phyloP scores from a whole-genome alignment of 2,113 vertebrate genomes.

The Motacilla tschutschensis region DNA sequence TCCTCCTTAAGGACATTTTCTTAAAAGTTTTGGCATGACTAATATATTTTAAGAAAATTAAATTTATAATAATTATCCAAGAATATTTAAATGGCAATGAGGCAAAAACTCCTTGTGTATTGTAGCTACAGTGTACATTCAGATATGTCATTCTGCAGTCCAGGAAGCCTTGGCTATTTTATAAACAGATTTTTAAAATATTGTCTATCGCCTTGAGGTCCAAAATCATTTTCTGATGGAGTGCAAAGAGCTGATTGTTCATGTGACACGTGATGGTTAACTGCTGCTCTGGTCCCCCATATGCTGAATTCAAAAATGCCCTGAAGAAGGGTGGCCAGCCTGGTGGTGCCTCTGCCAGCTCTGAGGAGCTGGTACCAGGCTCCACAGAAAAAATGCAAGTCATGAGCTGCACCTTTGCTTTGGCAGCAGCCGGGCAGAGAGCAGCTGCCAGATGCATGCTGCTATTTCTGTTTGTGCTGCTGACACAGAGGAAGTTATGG shows the following conservation, averaged over 20 bases:
- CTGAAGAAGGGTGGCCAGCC: neutral
- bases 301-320: neutral
- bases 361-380: neutral
- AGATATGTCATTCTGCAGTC: neutral
- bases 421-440: neutral
- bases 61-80: neutral
- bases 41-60: neutral
- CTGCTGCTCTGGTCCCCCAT: neutral
- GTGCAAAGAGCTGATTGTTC: neutral
- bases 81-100: neutral
- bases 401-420: neutral
- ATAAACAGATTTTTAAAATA: neutral
- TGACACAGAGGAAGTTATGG: conserved; percentile 14
- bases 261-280: rapidly evolving
- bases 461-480: conserved; percentile 40
- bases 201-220: neutral
- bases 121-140: neutral
- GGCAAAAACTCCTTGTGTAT: neutral
- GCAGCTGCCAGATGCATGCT: conserved; percentile 7
- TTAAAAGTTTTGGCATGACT: neutral
- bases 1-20: neutral
- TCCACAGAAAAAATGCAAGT: neutral
- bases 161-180: neutral
- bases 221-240: neutral
- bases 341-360: neutral